Evolutionary conservation across 2,888 invertebrate genomes (phyloP).

Genomic region (Meganola albula): DNA sequence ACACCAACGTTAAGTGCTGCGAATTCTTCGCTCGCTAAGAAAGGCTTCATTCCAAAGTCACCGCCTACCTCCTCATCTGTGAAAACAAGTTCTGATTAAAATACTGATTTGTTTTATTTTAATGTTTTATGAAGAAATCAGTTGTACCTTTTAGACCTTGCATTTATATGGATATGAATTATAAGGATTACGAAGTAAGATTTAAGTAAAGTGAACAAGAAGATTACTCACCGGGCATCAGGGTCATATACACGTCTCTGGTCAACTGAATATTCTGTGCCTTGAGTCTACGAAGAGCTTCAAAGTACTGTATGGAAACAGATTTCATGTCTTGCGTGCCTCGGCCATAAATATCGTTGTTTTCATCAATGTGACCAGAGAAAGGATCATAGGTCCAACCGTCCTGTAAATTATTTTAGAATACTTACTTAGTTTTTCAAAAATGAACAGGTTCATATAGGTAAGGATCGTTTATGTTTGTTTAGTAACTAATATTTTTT

Average conservation of each 20-base stretch:
- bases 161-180: too few species aligned
- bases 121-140: too few species aligned
- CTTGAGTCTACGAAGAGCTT: slow-evolving; percentile 78
- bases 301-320: slow-evolving; percentile 81
- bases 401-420: slow-evolving; percentile 33
- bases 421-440: too few species aligned
- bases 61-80: slow-evolving; percentile 91
- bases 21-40: slow-evolving; percentile 82
- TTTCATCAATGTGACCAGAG: slow-evolving; percentile 84
- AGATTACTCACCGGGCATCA: slow-evolving; percentile 78
- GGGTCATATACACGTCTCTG: slow-evolving; percentile 80
- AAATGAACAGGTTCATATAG: too few species aligned
- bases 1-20: slow-evolving; percentile 85
- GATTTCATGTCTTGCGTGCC: slow-evolving; percentile 91
- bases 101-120: too few species aligned
- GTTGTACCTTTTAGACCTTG: too few species aligned
- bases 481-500: too few species aligned
- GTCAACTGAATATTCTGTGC: slow-evolving; percentile 57
- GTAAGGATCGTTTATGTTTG: too few species aligned
- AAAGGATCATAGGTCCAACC: slow-evolving; percentile 91
- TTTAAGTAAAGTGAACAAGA: neutral
- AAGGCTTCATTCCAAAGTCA: slow-evolving; percentile 82
- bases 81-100: too few species aligned
- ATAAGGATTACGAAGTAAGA: neutral
- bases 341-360: slow-evolving; percentile 88